Percentiles rank a stretch among this genome's conserved stretches.
phyloP scores from a whole-genome alignment of 2,888 invertebrate genomes.

The Rhamphomyia laevipes region DNA sequence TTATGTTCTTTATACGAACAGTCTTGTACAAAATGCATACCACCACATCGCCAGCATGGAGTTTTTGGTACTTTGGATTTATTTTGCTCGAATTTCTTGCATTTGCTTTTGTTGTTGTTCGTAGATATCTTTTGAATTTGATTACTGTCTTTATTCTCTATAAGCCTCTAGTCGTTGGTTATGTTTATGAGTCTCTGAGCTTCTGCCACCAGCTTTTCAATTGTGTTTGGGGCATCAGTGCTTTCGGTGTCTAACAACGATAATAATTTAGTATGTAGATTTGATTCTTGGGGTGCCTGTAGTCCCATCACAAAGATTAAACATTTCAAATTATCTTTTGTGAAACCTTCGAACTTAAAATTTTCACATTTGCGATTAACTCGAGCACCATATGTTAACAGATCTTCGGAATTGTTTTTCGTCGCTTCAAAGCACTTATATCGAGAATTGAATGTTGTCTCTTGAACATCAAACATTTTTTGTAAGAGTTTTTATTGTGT shows the following conservation, averaged over 20 bases:
- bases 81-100: too few relatives aligned
- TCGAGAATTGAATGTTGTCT: constrained; percentile 1
- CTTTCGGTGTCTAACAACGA: not conserved
- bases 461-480: constrained; percentile 1
- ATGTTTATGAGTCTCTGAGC: constrained; percentile 2
- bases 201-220: constrained; percentile 9
- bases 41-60: constrained; percentile 13
- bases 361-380: constrained; percentile 5
- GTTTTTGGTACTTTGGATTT: too few relatives aligned
- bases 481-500: constrained; percentile 1
- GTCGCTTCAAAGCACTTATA: constrained; percentile 3
- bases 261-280: constrained; percentile 1
- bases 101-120: not conserved
- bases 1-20: constrained; percentile 9
- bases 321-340: constrained; percentile 5
- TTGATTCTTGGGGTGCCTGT: not conserved
- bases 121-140: constrained; percentile 1
- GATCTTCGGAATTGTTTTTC: constrained; percentile 4
- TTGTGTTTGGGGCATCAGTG: constrained; percentile 1
- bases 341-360: constrained; percentile 6
- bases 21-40: constrained; percentile 11
- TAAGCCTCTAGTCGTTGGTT: constrained; percentile 4
- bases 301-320: constrained; percentile 5
- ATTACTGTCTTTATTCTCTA: too few relatives aligned
- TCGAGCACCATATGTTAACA: not conserved